Evolutionary conservation across 1,140 invertebrate species (phyloP), one percentile per base, ranked within the genome.

Genomic region (Polypedilum vanderplanki): DNA sequence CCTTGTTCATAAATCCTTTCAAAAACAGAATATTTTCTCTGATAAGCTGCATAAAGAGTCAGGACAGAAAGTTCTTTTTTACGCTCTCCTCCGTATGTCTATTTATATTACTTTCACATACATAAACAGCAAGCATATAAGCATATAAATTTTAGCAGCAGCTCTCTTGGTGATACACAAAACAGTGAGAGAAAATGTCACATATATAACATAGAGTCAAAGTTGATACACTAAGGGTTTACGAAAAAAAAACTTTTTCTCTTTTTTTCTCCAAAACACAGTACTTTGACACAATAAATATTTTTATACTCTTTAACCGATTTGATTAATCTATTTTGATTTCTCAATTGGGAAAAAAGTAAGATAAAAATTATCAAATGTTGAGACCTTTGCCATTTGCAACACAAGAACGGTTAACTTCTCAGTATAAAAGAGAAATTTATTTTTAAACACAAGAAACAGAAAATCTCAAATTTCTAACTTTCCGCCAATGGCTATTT

Each of bases 311-410:
- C 46, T 57, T 57, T 15, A 57, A 57, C n/a, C n/a, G 12, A 33
- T 33, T 57, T n/a, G 46, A 57, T 57, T 57, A 12, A 57, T 57
- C n/a, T 57, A 57, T 57, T 57, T 57, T 57, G 12, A 57, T 57
- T 57, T 57, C 46, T 57, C 46, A 15, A 57, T 57, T 57, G 24
- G 24, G 5, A 33, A 33, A 33, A 33, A 3, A 3, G 24, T 33
- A 5, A 33, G 24, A 33, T 33, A 33, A 33, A 33, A 33, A 5
- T 33, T 5, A 33, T 33, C 5, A 3, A 3, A 33, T 33, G 5
- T 33, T 33, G 5, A 3, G 24, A 33, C 24, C 24, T 33, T 33
- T 33, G 24, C 24, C 24, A 33, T 33, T 33, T 3, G 24, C 24
- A 33, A 33, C 24, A n/a, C 24, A 3, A 33, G 5, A 33, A 33